Conservation (phyloP, 2,888 invertebrate genomes). For the Bombylius discolor region DNA sequence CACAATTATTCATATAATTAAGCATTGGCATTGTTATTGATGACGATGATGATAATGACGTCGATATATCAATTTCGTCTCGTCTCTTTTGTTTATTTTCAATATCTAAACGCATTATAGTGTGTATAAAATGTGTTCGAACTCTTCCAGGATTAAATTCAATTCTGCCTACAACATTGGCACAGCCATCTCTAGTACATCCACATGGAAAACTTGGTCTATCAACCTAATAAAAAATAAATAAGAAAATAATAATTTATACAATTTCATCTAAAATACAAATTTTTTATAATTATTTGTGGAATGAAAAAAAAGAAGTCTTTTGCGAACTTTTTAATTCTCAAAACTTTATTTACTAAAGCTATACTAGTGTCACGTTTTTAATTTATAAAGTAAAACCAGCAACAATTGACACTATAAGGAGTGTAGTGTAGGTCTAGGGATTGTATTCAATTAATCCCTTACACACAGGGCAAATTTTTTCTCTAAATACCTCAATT, state of each 20-base stretch:
- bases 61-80: constrained; percentile 8
- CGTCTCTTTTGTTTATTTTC: constrained; percentile 64
- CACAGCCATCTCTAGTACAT: constrained; percentile 87
- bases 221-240: constrained; percentile 52
- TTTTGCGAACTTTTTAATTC: too few species aligned
- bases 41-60: constrained; percentile 1
- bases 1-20: background rate
- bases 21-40: constrained; percentile 14
- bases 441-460: too few species aligned
- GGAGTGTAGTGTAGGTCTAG: too few species aligned
- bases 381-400: too few species aligned
- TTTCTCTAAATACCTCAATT: too few species aligned
- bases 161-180: constrained; percentile 81
- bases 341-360: too few species aligned
- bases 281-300: too few species aligned
- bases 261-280: too few species aligned
- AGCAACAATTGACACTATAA: too few species aligned
- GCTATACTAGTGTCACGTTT: too few species aligned
- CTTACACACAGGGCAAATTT: too few species aligned
- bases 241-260: background rate
- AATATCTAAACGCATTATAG: constrained; percentile 81
- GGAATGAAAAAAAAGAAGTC: too few species aligned
- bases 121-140: constrained; percentile 92
- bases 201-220: constrained; percentile 93
- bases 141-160: constrained; percentile 95